These are phyloP conservation scores for Chaetodon trifascialis DNA, from an alignment of 2,113 vertebrate genomes.

Conservation along the genomic window DNA sequence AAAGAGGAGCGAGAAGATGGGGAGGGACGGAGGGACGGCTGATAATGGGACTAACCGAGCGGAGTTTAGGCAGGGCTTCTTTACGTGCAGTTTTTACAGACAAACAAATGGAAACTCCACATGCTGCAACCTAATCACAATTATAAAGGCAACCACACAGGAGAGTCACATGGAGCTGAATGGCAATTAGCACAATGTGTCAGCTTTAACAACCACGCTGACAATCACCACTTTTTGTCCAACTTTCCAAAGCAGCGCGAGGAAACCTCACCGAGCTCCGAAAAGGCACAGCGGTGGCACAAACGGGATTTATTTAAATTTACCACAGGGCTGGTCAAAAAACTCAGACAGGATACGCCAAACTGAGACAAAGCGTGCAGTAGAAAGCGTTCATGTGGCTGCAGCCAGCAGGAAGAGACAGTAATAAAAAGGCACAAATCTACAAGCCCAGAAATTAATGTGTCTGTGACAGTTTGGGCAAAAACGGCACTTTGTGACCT, in stretches of 20 bases:
- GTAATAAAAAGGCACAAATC: neutral
- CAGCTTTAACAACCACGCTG: neutral
- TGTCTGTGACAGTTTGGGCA: neutral
- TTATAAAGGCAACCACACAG: neutral
- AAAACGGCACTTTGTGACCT: neutral
- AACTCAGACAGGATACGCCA: neutral
- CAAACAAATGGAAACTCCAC: slow-evolving; percentile 3
- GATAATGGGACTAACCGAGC: neutral
- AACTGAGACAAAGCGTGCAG: neutral
- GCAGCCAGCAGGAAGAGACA: neutral
- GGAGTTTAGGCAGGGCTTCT: neutral
- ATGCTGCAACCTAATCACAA: slow-evolving; percentile 21
- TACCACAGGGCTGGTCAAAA: neutral
- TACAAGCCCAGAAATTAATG: neutral
- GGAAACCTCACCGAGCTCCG: neutral
- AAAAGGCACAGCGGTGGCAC: neutral
- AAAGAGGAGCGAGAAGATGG: neutral
- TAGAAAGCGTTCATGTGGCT: neutral
- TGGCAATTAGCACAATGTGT: slow-evolving; percentile 11
- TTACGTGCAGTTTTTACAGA: neutral
- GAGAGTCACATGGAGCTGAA: slow-evolving; percentile 8
- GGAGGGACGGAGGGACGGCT: neutral
- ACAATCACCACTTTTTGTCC: neutral
- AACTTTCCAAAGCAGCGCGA: neutral
- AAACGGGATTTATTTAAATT: neutral